These are phyloP conservation scores for Pelobates cultripes DNA, from an alignment of 2,797 vertebrate species.

Conservation along the genomic window DNA sequence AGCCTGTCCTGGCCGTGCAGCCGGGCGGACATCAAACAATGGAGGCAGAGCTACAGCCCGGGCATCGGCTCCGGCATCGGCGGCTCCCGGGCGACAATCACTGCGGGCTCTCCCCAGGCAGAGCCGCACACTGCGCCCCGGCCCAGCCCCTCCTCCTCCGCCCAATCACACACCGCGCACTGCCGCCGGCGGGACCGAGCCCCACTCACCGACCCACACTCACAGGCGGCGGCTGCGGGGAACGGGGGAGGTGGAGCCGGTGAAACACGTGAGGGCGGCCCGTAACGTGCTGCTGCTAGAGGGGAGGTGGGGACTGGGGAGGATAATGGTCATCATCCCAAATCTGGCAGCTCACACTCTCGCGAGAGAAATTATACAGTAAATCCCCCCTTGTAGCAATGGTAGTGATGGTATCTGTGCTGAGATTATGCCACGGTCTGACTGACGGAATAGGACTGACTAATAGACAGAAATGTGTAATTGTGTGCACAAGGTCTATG, in stretches of 20 bases:
- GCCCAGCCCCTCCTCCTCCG: too few relatives aligned
- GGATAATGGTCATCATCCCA: neutral
- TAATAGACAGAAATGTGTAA: too few relatives aligned
- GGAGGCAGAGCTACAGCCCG: neutral
- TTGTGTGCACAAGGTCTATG: too few relatives aligned
- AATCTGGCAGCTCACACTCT: neutral
- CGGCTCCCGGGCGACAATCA: neutral
- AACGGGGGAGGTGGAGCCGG: neutral
- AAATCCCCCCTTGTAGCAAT: too few relatives aligned
- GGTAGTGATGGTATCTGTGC: too few relatives aligned
- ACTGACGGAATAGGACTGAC: too few relatives aligned
- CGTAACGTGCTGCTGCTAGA: neutral
- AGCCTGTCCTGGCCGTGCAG: neutral
- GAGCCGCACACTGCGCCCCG: too few relatives aligned
- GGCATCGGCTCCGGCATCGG: neutral
- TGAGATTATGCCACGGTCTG: too few relatives aligned
- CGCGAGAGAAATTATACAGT: neutral
- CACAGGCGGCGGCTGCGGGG: conserved; percentile 38
- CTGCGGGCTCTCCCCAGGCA: too few relatives aligned
- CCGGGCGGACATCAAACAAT: too few relatives aligned
- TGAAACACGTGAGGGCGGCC: conserved; percentile 16
- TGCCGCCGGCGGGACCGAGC: neutral
- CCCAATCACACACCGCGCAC: too few relatives aligned
- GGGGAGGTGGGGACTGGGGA: neutral
- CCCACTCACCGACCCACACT: conserved; percentile 6